Percentiles rank a stretch among this genome's conserved stretches.
Conservation (phyloP, 2,888 invertebrate genomes). For the Scelioninae gen. 2 region DNA sequence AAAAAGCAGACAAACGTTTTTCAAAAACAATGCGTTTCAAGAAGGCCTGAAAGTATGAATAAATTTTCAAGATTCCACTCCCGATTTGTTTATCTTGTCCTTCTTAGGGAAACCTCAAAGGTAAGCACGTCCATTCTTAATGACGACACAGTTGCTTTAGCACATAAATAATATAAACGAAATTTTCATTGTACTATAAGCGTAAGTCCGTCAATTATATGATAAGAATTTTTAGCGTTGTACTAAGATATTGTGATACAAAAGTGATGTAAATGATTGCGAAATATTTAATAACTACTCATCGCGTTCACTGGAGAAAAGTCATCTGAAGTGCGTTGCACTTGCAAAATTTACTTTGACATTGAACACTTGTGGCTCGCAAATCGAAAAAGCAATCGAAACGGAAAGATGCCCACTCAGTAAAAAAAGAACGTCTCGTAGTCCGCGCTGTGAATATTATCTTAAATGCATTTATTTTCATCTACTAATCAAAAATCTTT, state of each 20-base stretch:
- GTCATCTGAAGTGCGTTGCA: constrained; percentile 21
- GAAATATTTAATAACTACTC: constrained; percentile 45
- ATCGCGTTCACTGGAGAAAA: constrained; percentile 21
- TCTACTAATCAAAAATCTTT: constrained; percentile 56
- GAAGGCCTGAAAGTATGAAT: constrained; percentile 19
- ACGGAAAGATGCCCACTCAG: constrained; percentile 48
- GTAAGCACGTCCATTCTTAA: not conserved
- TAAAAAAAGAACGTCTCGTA: constrained; percentile 58
- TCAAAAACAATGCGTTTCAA: not conserved
- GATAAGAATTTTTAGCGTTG: constrained; percentile 53
- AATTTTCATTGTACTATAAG: constrained; percentile 47
- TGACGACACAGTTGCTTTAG: constrained; percentile 25
- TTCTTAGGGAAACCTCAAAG: not conserved
- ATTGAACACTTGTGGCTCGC: constrained; percentile 13
- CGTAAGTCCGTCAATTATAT: constrained; percentile 53
- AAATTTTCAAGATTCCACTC: constrained; percentile 10
- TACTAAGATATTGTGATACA: constrained; percentile 55
- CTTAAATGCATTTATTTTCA: constrained; percentile 54
- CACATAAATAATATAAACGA: constrained; percentile 27
- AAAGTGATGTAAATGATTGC: constrained; percentile 51
- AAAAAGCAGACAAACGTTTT: too few relatives aligned
- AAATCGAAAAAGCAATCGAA: not conserved
- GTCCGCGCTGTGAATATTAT: constrained; percentile 57
- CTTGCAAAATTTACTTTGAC: constrained; percentile 29
- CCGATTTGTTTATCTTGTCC: constrained; percentile 2